Conservation (phyloP, 35 echinoderm and acorn worm species). For the Holothuria glaberrima region DNA sequence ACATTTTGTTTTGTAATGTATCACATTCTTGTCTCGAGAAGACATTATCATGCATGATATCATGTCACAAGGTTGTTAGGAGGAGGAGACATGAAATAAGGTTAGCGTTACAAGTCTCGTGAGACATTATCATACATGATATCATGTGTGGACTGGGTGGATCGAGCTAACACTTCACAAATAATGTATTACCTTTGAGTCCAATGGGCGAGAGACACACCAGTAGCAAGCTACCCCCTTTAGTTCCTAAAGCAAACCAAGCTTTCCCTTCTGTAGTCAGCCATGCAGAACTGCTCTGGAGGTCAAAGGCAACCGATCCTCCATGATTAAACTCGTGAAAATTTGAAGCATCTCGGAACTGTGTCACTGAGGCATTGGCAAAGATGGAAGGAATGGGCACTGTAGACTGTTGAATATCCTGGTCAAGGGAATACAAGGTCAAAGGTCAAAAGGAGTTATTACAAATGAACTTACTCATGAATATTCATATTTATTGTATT, state of each 20-base stretch:
- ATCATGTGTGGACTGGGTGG: no score
- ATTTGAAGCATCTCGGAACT: conserved; percentile 87
- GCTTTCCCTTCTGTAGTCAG: conserved; percentile 86
- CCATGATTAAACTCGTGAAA: conserved; percentile 76
- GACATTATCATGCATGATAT: no score
- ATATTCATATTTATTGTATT: no score
- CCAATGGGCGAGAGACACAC: conserved; percentile 85
- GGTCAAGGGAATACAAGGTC: neutral
- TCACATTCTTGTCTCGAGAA: no score
- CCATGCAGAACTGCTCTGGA: conserved; percentile 85
- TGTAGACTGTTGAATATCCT: conserved; percentile 55
- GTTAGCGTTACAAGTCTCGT: no score
- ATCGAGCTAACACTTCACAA: no score
- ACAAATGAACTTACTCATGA: no score
- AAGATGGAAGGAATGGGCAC: conserved; percentile 79
- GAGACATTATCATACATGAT: no score
- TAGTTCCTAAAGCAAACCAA: conserved; percentile 83
- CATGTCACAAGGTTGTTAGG: no score
- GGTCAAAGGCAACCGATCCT: conserved; percentile 74
- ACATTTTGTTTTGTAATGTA: no score
- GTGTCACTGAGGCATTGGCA: conserved; percentile 85
- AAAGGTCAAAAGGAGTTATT: no score
- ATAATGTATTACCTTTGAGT: conserved; percentile 68
- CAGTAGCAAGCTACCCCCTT: conserved; percentile 73
- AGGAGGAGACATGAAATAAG: no score